phyloP scores from a whole-genome alignment of 2,113 vertebrate genomes.

The Vulpes lagopus region DNA sequence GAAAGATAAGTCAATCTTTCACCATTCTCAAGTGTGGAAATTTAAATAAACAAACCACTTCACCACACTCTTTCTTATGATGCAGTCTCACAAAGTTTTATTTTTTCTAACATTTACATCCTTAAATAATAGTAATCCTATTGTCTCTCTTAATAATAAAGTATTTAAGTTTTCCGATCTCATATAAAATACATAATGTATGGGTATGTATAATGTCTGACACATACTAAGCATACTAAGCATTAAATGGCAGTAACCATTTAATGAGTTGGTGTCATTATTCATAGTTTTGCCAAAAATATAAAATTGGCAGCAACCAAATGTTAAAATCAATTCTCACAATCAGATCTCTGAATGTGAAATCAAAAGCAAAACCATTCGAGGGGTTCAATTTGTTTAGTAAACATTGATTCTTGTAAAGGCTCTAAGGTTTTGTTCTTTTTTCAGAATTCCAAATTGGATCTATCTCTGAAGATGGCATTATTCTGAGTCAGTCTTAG shows the following conservation, averaged over 20 bases:
- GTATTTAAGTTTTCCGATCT: constrained; percentile 33
- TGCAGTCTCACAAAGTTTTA: neutral
- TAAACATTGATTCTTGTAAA: neutral
- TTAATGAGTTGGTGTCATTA: constrained; percentile 3
- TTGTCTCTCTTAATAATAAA: neutral
- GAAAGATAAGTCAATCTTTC: constrained; percentile 43
- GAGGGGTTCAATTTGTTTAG: neutral
- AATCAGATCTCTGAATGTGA: constrained; percentile 2
- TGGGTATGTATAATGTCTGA: neutral
- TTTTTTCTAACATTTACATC: neutral
- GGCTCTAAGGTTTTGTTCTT: neutral
- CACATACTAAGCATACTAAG: neutral
- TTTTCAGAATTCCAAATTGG: constrained; percentile 54
- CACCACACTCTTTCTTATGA: constrained; percentile 5
- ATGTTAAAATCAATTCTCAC: constrained; percentile 42
- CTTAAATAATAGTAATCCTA: neutral
- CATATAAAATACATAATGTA: constrained; percentile 20
- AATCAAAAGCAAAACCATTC: neutral
- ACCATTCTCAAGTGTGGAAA: constrained; percentile 12
- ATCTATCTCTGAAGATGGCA: neutral
- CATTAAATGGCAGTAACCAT: neutral
- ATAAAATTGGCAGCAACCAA: constrained; percentile 30
- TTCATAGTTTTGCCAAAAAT: neutral
- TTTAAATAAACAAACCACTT: neutral
- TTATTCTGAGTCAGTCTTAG: constrained; percentile 24